Evolutionary conservation across 2,113 vertebrate genomes (phyloP).

Genomic region (Dascyllus trimaculatus): DNA sequence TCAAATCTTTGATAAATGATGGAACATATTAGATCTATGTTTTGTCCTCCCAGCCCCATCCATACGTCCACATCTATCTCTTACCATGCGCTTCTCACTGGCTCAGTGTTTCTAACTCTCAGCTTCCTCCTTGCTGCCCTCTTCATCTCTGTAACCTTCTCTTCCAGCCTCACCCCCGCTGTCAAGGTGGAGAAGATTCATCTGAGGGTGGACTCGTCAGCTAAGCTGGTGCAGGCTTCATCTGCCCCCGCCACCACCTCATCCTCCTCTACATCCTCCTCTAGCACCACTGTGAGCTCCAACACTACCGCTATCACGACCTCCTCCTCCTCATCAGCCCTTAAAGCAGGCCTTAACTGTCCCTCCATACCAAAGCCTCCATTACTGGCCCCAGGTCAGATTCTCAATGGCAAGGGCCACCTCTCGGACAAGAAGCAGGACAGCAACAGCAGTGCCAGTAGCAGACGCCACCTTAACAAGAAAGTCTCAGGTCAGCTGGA

Average conservation of each 20-base stretch:
- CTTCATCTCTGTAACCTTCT: slow-evolving; percentile 77
- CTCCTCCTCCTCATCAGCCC: slow-evolving; percentile 92
- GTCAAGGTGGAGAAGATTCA: slow-evolving; percentile 98
- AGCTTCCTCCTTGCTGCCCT: slow-evolving; percentile 70
- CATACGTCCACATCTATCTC: slow-evolving; percentile 69
- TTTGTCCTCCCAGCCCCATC: slow-evolving; percentile 69
- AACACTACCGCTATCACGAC: slow-evolving; percentile 81
- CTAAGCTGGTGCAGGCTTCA: slow-evolving; percentile 90
- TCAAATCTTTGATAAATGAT: slow-evolving; percentile 25
- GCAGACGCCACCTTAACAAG: slow-evolving; percentile 95
- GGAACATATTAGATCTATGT: slow-evolving; percentile 51
- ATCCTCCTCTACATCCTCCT: slow-evolving; percentile 89
- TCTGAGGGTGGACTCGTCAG: slow-evolving; percentile 91
- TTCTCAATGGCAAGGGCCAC: slow-evolving; percentile 98
- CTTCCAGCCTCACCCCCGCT: slow-evolving; percentile 90
- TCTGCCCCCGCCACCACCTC: slow-evolving; percentile 88
- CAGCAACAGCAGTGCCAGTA: slow-evolving; percentile 89
- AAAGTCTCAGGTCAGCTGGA: slow-evolving; percentile 91
- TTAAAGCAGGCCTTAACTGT: slow-evolving; percentile 99
- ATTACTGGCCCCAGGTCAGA: slow-evolving; percentile 94
- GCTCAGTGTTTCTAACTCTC: slow-evolving; percentile 75
- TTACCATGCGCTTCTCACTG: slow-evolving; percentile 61
- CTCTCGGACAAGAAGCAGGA: slow-evolving; percentile 94
- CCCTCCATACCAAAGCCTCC: slow-evolving; percentile 99
- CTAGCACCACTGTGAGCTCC: slow-evolving; percentile 97